phyloP scores from a whole-genome alignment of 2,113 vertebrate species.

The Pseudorectes ferrugineus region DNA sequence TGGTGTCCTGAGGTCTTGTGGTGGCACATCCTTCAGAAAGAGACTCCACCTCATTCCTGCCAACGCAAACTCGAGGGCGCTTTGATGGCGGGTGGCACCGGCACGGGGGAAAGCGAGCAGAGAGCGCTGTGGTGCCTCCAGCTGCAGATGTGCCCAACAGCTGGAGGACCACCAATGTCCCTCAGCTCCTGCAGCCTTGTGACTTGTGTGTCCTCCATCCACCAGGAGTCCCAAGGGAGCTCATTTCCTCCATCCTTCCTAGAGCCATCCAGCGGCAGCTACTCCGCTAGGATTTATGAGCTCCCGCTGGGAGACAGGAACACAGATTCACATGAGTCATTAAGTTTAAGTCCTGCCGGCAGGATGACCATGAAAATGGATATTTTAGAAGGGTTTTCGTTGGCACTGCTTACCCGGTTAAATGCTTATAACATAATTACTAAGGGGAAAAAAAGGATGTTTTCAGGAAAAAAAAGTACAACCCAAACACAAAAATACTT shows the following conservation, averaged over 20 bases:
- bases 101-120: not conserved
- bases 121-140: not conserved
- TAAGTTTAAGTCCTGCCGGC: not conserved
- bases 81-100: not conserved
- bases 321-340: conserved; percentile 40
- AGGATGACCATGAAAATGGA: not conserved
- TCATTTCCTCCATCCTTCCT: conserved; percentile 8
- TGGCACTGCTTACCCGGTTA: conserved; percentile 16
- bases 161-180: not conserved
- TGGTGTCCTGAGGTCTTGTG: not conserved
- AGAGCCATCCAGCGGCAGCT: not conserved
- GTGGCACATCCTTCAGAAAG: not conserved
- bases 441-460: not conserved
- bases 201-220: not conserved
- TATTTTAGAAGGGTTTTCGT: conserved; percentile 37
- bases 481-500: conserved; percentile 12
- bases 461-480: not conserved
- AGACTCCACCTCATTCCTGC: not conserved
- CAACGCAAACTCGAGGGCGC: accelerated
- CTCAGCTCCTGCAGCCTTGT: not conserved
- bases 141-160: not conserved
- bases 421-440: conserved; percentile 8
- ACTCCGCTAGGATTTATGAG: not conserved
- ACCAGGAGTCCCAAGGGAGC: not conserved
- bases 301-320: not conserved